Evolutionary conservation across 2,113 vertebrate species (phyloP).

Genomic region (Hassar affinis): DNA sequence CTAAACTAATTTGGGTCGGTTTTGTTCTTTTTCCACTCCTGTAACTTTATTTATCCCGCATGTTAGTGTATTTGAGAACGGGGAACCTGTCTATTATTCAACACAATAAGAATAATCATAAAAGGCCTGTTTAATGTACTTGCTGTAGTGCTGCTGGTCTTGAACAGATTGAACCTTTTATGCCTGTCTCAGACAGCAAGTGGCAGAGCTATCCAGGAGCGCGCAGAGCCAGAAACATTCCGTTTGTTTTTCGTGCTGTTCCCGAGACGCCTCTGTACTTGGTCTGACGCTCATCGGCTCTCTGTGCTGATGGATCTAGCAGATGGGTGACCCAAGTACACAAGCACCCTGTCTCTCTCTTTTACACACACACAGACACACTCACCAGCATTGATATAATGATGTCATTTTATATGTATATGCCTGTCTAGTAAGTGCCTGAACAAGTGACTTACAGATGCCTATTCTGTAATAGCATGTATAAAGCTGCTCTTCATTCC

Average conservation of each 20-base stretch:
- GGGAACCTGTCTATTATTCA: constrained; percentile 35
- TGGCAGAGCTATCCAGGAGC: constrained; percentile 23
- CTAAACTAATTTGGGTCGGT: neutral
- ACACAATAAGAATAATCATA: constrained; percentile 52
- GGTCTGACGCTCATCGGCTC: constrained; percentile 31
- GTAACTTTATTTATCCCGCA: constrained; percentile 6
- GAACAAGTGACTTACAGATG: neutral
- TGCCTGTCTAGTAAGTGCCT: too few species aligned
- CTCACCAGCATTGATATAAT: neutral
- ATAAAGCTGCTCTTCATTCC: neutral
- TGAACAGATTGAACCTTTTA: constrained; percentile 45
- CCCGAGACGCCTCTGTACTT: constrained; percentile 25
- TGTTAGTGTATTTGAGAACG: constrained; percentile 13
- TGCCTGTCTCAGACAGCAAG: constrained; percentile 43
- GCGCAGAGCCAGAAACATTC: constrained; percentile 32
- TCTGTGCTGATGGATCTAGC: constrained; percentile 42
- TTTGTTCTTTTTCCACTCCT: constrained; percentile 2
- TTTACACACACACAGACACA: neutral
- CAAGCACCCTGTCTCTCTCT: neutral
- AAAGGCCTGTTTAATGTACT: constrained; percentile 45
- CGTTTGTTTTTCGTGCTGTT: constrained; percentile 42
- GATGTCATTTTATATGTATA: neutral
- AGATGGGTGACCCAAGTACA: constrained; percentile 34
- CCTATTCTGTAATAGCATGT: neutral
- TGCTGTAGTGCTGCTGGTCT: constrained; percentile 42